A percentile compares a stretch with the other conserved stretches of the same genome.
Conservation (phyloP, 2,888 invertebrate genomes). For the Agrotis segetum region DNA sequence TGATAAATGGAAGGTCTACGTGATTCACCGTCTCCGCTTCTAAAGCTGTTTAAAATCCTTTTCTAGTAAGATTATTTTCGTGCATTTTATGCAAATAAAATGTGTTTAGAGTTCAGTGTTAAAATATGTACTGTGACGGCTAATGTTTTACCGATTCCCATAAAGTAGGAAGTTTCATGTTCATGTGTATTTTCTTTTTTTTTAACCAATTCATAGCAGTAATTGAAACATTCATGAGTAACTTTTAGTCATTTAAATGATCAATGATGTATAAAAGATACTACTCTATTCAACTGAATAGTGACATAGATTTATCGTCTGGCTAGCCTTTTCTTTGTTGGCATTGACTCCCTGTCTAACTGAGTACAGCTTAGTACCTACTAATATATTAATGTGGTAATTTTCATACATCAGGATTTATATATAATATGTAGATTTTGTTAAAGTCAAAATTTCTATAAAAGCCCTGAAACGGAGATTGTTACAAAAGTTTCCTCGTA, state of each 20-base stretch:
- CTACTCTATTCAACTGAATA: too few species aligned
- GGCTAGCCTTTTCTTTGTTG: too few species aligned
- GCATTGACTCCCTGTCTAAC: too few species aligned
- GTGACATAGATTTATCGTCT: too few species aligned
- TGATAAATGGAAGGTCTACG: slow-evolving; percentile 78
- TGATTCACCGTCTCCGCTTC: slow-evolving; percentile 73
- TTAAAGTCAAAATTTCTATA: background rate
- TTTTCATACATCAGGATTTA: background rate
- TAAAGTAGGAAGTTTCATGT: too few species aligned
- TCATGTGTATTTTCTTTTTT: too few species aligned
- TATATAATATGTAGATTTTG: background rate
- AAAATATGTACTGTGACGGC: background rate
- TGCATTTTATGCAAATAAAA: slow-evolving; percentile 30
- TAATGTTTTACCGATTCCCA: too few species aligned
- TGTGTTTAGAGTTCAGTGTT: slow-evolving; percentile 2
- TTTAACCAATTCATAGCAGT: too few species aligned
- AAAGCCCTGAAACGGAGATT: background rate
- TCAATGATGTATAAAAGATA: too few species aligned
- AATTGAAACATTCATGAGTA: too few species aligned
- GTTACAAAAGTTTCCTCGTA: background rate
- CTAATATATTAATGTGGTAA: background rate
- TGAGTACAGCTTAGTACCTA: too few species aligned
- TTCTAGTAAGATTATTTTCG: slow-evolving; percentile 37
- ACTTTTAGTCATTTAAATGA: too few species aligned
- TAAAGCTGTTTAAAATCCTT: slow-evolving; percentile 51